Conservation (phyloP, 2,113 vertebrate species). For the Neolamprologus variostigma region DNA sequence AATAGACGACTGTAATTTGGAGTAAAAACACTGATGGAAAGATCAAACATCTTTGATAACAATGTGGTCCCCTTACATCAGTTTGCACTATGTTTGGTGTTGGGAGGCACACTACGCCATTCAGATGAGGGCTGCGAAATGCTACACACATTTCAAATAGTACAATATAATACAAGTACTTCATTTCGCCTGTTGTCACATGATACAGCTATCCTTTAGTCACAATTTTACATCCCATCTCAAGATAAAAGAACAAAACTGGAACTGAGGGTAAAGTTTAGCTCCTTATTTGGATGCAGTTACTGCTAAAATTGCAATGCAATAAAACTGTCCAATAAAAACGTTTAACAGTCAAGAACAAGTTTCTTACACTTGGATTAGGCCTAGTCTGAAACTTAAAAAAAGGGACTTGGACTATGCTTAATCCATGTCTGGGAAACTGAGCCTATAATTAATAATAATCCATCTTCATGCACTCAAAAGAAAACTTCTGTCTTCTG, state of each 20-base stretch:
- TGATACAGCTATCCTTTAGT: background rate
- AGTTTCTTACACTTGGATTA: background rate
- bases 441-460: background rate
- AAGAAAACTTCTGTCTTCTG: background rate
- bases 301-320: background rate
- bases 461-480: background rate
- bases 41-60: background rate
- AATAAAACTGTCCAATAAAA: background rate
- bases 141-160: background rate
- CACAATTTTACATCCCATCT: background rate
- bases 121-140: background rate
- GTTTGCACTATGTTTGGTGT: background rate
- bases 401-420: background rate
- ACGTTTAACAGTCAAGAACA: accelerated
- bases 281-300: background rate
- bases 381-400: background rate
- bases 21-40: background rate
- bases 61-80: background rate
- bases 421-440: background rate
- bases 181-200: accelerated
- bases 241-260: background rate
- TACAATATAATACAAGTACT: background rate
- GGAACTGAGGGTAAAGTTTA: background rate
- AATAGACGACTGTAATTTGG: background rate
- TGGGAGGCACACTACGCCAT: background rate